Conservation (phyloP, 1,140 invertebrate genomes). For the Bombus confusus region DNA sequence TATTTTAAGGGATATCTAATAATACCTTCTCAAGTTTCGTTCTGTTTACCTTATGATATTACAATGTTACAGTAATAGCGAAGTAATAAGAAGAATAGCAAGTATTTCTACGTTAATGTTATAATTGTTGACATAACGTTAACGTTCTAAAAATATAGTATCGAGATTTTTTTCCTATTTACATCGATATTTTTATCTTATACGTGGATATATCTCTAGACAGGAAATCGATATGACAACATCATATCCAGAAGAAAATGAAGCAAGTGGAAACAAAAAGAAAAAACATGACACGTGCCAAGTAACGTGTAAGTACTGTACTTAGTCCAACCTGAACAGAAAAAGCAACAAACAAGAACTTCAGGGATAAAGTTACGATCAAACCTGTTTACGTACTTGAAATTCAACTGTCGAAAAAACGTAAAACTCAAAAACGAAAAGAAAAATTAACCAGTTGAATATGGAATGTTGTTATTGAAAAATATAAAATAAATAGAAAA, state of each 20-base stretch:
- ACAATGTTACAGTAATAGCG: no score
- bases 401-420: neutral
- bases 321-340: fast-evolving
- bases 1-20: no score
- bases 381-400: neutral
- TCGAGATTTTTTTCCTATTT: neutral
- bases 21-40: neutral
- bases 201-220: neutral
- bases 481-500: neutral
- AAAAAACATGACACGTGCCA: neutral
- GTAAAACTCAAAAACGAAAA: neutral
- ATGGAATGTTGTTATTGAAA: neutral
- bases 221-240: neutral
- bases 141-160: neutral
- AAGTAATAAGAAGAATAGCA: neutral
- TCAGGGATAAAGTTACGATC: neutral
- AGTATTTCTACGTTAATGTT: neutral
- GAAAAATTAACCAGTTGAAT: neutral
- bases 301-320: neutral
- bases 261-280: neutral
- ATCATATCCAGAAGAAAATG: neutral
- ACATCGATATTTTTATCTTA: neutral
- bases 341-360: neutral
- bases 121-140: neutral
- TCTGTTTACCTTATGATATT: neutral